Evolutionary conservation across 2,888 invertebrate species (phyloP).

Genomic region (Meloe dianella): DNA sequence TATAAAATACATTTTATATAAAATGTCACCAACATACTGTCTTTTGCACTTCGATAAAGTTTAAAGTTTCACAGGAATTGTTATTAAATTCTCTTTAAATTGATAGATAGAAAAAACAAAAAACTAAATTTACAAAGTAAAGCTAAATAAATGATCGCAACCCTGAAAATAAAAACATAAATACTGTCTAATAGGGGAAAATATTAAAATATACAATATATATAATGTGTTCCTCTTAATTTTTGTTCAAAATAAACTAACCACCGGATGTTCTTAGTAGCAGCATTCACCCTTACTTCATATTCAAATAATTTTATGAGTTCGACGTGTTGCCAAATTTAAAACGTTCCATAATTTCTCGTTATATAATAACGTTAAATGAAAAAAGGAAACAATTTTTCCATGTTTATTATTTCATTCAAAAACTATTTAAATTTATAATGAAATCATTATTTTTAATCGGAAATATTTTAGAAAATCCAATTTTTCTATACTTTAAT

Average conservation of each 20-base stretch:
- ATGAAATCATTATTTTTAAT: no score
- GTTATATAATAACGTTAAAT: conserved; percentile 3
- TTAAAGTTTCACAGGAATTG: no score
- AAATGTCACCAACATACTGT: conserved; percentile 47
- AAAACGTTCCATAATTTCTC: conserved; percentile 17
- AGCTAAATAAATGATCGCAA: no score
- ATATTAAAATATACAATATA: conserved; percentile 28
- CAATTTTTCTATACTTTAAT: no score
- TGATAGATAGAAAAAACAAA: background rate
- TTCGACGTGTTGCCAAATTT: conserved; percentile 30
- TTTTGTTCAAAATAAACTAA: conserved; percentile 23
- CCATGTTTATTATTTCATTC: no score
- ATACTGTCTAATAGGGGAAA: conserved; percentile 13
- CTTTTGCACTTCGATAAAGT: conserved; percentile 23
- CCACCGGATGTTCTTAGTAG: conserved; percentile 29
- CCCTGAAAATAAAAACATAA: no score
- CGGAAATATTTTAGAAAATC: no score
- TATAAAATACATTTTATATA: conserved; percentile 46
- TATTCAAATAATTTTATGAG: conserved; percentile 22
- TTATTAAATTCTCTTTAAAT: background rate
- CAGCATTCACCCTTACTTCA: conserved; percentile 24
- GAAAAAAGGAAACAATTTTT: conserved; percentile 14
- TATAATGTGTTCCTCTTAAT: conserved; percentile 26
- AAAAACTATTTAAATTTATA: no score
- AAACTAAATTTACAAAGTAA: background rate